Percentiles rank a stretch among this genome's conserved stretches.
Evolutionary conservation across 2,113 vertebrate species (phyloP).

Genomic region (Oriolus oriolus): DNA sequence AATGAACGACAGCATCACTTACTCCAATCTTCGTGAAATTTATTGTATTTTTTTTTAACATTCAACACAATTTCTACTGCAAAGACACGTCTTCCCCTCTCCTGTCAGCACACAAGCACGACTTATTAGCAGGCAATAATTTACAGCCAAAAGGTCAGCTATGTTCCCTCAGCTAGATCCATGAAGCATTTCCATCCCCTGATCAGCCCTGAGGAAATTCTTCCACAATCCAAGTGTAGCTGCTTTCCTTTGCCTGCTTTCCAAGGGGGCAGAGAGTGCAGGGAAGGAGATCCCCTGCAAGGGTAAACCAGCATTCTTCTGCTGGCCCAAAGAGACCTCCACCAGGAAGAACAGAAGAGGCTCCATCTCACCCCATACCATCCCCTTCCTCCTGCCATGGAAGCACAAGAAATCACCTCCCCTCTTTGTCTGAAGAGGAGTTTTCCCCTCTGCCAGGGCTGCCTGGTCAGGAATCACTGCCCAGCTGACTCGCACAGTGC

Average conservation of each 20-base stretch:
- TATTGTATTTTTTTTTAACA: background rate
- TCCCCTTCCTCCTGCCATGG: background rate
- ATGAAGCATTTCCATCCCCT: background rate
- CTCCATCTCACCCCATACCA: background rate
- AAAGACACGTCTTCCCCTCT: background rate
- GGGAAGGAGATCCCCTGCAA: background rate
- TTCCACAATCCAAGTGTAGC: background rate
- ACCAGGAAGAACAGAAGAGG: background rate
- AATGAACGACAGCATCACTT: slow-evolving; percentile 6
- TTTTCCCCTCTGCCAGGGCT: background rate
- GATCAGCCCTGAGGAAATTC: background rate
- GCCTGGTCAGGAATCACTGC: background rate
- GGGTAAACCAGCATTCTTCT: background rate
- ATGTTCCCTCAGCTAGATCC: background rate
- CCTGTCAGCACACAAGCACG: background rate
- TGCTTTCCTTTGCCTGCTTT: background rate
- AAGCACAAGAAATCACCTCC: background rate
- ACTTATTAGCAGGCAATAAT: background rate
- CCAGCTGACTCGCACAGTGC: background rate
- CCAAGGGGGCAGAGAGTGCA: background rate
- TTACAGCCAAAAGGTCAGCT: background rate
- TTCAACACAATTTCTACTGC: background rate
- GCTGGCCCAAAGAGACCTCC: background rate
- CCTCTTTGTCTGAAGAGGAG: background rate
- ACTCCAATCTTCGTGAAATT: background rate